A percentile compares a stretch with the other conserved stretches of the same genome.
Conservation (phyloP, 1,140 invertebrate species). For the Pseudomyrmex gracilis region DNA sequence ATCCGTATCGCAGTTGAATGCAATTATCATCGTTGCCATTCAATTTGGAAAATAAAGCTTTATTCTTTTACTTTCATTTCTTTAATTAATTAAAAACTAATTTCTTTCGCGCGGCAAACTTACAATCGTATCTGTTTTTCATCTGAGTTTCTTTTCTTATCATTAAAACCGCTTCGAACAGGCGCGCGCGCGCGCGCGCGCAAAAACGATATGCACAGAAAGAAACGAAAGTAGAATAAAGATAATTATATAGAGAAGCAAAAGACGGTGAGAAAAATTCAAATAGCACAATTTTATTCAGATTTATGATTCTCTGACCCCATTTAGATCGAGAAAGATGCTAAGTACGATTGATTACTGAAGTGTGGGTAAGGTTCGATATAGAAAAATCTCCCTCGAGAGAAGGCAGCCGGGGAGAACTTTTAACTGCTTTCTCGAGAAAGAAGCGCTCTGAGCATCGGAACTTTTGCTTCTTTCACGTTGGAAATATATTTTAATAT, state of each 20-base stretch:
- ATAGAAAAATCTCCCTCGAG: constrained; percentile 46
- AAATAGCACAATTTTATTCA: constrained; percentile 30
- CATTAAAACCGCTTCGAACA: constrained; percentile 39
- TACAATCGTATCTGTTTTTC: constrained; percentile 36
- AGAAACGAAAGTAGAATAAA: constrained; percentile 42
- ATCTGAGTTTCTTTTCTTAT: background rate
- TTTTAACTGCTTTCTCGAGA: constrained; percentile 48
- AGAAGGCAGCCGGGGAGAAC: constrained; percentile 19
- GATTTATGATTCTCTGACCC: constrained; percentile 46
- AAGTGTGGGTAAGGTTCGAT: constrained; percentile 37
- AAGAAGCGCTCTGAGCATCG: constrained; percentile 10
- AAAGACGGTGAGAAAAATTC: constrained; percentile 17
- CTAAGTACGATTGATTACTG: constrained; percentile 58
- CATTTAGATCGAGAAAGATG: constrained; percentile 52
- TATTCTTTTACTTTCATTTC: too few species aligned
- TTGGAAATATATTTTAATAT: constrained; percentile 44
- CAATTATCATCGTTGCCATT: background rate
- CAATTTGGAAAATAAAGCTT: background rate
- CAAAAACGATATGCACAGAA: constrained; percentile 23
- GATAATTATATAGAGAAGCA: constrained; percentile 28
- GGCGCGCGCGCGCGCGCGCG: too few species aligned
- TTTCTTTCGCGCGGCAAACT: background rate
- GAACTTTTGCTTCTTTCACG: constrained; percentile 33
- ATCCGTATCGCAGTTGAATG: background rate
- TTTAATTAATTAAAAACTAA: background rate